Conservation (phyloP, 1,140 invertebrate genomes). For the Yoshiicerus persimilis region DNA sequence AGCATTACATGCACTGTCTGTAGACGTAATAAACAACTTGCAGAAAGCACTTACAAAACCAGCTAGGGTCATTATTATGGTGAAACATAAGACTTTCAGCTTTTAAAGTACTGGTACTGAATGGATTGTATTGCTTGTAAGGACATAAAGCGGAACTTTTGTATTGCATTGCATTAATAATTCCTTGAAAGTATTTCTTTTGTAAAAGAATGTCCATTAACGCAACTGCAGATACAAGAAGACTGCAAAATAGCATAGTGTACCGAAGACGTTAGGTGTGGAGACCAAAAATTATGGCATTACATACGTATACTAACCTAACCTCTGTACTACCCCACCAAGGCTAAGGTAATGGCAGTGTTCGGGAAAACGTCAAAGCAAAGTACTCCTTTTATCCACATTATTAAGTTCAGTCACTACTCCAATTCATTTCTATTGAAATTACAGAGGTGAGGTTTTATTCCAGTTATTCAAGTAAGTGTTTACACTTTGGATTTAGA, state of each 20-base stretch:
- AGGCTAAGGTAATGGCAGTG: too few relatives aligned
- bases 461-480: too few relatives aligned
- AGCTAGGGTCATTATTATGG: background rate
- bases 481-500: too few relatives aligned
- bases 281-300: too few relatives aligned
- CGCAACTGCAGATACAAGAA: background rate
- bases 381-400: too few relatives aligned
- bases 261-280: background rate
- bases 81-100: background rate
- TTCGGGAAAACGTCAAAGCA: too few relatives aligned
- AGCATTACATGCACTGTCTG: background rate
- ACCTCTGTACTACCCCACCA: too few relatives aligned
- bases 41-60: background rate
- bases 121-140: background rate
- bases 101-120: background rate
- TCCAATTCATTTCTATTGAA: too few relatives aligned
- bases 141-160: background rate
- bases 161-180: background rate
- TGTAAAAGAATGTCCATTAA: background rate
- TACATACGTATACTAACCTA: too few relatives aligned
- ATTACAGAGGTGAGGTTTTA: too few relatives aligned
- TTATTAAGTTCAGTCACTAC: too few relatives aligned
- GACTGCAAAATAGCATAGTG: background rate
- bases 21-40: background rate
- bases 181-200: background rate